Percentiles rank a stretch among this genome's conserved stretches.
These are phyloP conservation scores for Dolichopus griseipennis DNA, from an alignment of 2,888 invertebrate species.

Conservation along the genomic window DNA sequence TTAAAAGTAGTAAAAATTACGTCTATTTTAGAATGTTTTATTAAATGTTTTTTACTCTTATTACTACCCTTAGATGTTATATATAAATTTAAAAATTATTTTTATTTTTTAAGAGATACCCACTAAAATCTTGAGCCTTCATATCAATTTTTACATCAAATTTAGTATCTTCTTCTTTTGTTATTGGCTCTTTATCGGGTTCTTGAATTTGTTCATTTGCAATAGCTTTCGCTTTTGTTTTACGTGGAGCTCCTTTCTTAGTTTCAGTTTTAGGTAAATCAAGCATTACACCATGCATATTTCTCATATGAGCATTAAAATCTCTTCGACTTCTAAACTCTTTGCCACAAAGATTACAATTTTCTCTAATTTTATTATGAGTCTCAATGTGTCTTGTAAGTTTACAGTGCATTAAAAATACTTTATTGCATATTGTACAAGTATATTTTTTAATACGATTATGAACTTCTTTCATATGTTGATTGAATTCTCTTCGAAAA, in stretches of 20 bases:
- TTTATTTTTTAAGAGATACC: not conserved
- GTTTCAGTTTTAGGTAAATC: not conserved
- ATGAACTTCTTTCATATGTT: constrained; percentile 3
- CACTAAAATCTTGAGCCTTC: constrained; percentile 1
- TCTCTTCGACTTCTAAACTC: not conserved
- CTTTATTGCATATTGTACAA: not conserved
- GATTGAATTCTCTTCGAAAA: not conserved
- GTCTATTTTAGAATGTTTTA: too few species aligned
- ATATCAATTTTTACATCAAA: not conserved
- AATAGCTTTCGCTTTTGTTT: not conserved
- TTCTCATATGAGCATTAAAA: not conserved
- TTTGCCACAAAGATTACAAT: not conserved
- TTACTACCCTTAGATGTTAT: not conserved
- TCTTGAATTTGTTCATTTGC: not conserved
- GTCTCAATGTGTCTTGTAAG: not conserved
- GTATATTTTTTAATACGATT: not conserved
- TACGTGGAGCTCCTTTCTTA: not conserved
- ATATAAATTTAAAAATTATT: not conserved
- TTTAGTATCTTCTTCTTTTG: not conserved
- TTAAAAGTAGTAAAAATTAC: too few species aligned
- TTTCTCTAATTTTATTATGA: constrained; percentile 8
- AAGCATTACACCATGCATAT: not conserved
- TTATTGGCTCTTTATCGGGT: not conserved
- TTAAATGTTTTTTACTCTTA: not conserved
- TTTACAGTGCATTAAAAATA: constrained; percentile 4